Evolutionary conservation across 2,797 vertebrate genomes (phyloP).

Genomic region (Philypnodon macrostomus): DNA sequence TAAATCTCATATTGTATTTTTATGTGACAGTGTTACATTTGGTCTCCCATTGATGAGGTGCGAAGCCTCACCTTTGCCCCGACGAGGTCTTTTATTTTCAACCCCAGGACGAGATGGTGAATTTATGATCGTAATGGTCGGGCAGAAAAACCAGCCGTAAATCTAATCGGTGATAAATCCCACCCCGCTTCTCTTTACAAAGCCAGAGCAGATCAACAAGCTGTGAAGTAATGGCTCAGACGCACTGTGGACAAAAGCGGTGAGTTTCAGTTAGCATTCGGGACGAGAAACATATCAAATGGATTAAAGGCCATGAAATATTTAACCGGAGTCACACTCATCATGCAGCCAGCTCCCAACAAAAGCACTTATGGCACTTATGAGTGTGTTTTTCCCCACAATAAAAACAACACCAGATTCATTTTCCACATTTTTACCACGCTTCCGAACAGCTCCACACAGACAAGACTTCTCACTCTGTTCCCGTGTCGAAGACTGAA

Average conservation of each 20-base stretch:
- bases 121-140: conserved; percentile 37
- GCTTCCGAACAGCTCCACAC: conserved; percentile 12
- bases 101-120: conserved; percentile 23
- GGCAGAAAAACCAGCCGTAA: conserved; percentile 28
- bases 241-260: conserved; percentile 58
- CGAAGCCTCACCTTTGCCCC: conserved; percentile 43
- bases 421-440: conserved; percentile 25
- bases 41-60: conserved; percentile 24
- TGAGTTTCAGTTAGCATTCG: conserved; percentile 45
- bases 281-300: conserved; percentile 69
- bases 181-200: conserved; percentile 45
- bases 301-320: conserved; percentile 77
- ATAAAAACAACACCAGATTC: conserved; percentile 46
- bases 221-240: conserved; percentile 59
- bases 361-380: conserved; percentile 72
- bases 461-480: conserved; percentile 57
- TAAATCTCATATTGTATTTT: conserved; percentile 34
- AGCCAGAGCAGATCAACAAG: conserved; percentile 62
- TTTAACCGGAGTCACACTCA: conserved; percentile 68
- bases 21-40: conserved; percentile 30
- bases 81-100: conserved; percentile 28
- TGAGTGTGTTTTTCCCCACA: conserved; percentile 75
- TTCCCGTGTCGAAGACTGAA: conserved; percentile 14
- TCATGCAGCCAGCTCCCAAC: conserved; percentile 50
- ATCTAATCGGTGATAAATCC: conserved; percentile 52